Conservation (phyloP, 1,140 invertebrate species). For the Platorchestia sp. region DNA sequence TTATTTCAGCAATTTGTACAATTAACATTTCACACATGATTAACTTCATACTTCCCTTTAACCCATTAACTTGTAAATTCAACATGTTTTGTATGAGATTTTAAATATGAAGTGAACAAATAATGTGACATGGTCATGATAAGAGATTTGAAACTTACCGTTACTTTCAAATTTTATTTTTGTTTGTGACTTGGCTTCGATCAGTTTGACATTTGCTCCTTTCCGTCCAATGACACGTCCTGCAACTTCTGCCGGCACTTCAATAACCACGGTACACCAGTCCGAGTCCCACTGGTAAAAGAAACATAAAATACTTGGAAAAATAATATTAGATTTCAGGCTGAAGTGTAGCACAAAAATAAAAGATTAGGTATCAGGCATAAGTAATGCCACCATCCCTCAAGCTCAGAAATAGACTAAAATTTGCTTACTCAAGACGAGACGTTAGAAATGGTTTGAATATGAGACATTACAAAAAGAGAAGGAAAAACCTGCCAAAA, state of each 20-base stretch:
- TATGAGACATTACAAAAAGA: too few species aligned
- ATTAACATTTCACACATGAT: too few species aligned
- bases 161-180: neutral
- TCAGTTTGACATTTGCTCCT: constrained; percentile 25
- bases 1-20: too few species aligned
- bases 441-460: too few species aligned
- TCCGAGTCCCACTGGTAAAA: constrained; percentile 23
- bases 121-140: too few species aligned
- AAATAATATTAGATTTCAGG: neutral
- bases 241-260: constrained; percentile 13
- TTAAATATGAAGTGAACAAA: too few species aligned
- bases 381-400: neutral
- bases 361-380: neutral
- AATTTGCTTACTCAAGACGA: too few species aligned
- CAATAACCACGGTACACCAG: constrained; percentile 17
- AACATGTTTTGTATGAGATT: too few species aligned
- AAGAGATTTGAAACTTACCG: neutral
- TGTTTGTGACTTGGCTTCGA: constrained; percentile 35
- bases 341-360: too few species aligned
- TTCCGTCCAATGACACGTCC: constrained; percentile 39
- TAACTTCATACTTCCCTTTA: too few species aligned
- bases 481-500: too few species aligned
- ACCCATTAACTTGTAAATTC: too few species aligned
- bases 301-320: neutral
- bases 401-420: neutral